Percentiles rank a stretch among this genome's conserved stretches.
Evolutionary conservation across 1,140 invertebrate genomes (phyloP).

Genomic region (Penaeus chinensis): DNA sequence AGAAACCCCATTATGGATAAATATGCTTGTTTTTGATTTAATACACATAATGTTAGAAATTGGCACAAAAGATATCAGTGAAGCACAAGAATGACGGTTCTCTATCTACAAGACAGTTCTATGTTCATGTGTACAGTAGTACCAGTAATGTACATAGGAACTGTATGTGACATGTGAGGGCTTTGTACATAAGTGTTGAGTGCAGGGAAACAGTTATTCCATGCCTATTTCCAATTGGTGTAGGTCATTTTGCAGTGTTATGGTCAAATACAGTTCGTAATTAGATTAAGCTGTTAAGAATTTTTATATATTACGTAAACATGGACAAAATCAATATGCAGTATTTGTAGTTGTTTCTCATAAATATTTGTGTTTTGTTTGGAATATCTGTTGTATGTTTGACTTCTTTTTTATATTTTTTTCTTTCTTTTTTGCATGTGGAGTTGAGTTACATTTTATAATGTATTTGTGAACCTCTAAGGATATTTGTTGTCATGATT

Average conservation of each 20-base stretch:
- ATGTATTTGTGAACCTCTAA: slow-evolving; percentile 57
- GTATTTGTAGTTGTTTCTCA: slow-evolving; percentile 59
- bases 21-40: slow-evolving; percentile 38
- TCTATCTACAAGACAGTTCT: slow-evolving; percentile 37
- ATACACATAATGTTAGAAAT: slow-evolving; percentile 30
- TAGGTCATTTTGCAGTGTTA: slow-evolving; percentile 51
- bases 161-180: slow-evolving; percentile 50
- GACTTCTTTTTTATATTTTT: too few species aligned
- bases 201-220: slow-evolving; percentile 30
- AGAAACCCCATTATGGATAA: slow-evolving; percentile 19
- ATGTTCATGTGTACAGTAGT: slow-evolving; percentile 32
- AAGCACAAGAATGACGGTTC: slow-evolving; percentile 54
- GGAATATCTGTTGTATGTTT: slow-evolving; percentile 54
- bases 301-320: slow-evolving; percentile 53
- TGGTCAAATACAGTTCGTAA: slow-evolving; percentile 53
- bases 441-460: slow-evolving; percentile 60
- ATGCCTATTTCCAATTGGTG: slow-evolving; percentile 16
- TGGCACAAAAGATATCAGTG: slow-evolving; percentile 49
- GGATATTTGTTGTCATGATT: slow-evolving; percentile 57
- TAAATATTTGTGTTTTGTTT: slow-evolving; percentile 58
- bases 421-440: slow-evolving; percentile 53
- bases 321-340: slow-evolving; percentile 55
- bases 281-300: slow-evolving; percentile 57
- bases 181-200: slow-evolving; percentile 50
- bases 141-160: slow-evolving; percentile 56